Conservation (phyloP, 2,113 vertebrate species). For the Entomyzon cyanotis region DNA sequence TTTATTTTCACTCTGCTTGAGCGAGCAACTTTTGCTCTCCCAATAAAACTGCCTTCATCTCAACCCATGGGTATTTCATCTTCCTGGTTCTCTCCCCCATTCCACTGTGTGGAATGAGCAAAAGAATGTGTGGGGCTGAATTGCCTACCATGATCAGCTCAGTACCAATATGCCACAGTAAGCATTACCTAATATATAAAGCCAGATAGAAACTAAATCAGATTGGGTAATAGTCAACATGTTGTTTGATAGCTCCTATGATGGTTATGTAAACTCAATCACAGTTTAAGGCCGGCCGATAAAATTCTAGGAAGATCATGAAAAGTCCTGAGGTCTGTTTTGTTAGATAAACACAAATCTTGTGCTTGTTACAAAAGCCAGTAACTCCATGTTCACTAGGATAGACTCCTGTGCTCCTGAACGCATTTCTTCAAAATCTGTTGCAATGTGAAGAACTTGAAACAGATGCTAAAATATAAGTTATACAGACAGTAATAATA, state of each 20-base stretch:
- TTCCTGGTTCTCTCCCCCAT: not conserved
- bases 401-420: not conserved
- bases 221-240: not conserved
- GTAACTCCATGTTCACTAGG: not conserved
- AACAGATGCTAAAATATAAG: not conserved
- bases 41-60: not conserved
- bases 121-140: rapidly evolving
- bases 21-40: not conserved
- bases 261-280: not conserved
- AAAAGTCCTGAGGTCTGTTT: not conserved
- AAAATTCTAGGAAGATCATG: not conserved
- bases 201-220: not conserved
- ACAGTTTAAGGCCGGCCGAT: not conserved
- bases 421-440: not conserved
- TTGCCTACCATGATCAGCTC: not conserved
- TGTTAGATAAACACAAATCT: not conserved
- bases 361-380: not conserved
- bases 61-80: not conserved
- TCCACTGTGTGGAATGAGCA: rapidly evolving
- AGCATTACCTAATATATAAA: not conserved
- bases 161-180: not conserved
- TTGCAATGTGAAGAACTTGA: not conserved
- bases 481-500: not conserved
- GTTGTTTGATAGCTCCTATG: not conserved
- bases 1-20: not conserved